Percentiles rank a stretch among this genome's conserved stretches.
phyloP scores from a whole-genome alignment of 2,888 invertebrate species.

The Heliconius ismenius region DNA sequence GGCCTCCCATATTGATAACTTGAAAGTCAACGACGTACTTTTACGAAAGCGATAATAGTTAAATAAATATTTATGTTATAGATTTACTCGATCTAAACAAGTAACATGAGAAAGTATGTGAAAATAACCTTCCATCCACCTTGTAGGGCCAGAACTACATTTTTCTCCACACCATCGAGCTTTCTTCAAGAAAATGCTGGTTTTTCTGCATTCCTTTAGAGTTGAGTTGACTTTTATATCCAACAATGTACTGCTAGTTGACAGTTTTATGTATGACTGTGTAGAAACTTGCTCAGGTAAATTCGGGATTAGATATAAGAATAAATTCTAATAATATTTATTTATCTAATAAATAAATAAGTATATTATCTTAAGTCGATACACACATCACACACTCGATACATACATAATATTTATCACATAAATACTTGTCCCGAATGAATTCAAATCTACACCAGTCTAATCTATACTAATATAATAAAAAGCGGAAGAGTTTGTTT shows the following conservation, averaged over 20 bases:
- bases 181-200: constrained; percentile 36
- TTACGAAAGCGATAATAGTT: constrained; percentile 29
- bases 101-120: constrained; percentile 35
- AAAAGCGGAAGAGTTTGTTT: too few relatives aligned
- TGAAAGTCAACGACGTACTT: background rate
- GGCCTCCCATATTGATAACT: background rate
- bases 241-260: constrained; percentile 11
- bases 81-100: constrained; percentile 22
- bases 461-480: too few relatives aligned
- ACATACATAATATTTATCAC: too few relatives aligned
- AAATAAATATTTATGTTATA: constrained; percentile 18
- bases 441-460: too few relatives aligned
- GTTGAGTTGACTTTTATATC: background rate
- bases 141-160: constrained; percentile 29
- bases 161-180: constrained; percentile 31
- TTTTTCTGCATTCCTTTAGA: constrained; percentile 37
- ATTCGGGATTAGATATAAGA: background rate
- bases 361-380: too few relatives aligned
- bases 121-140: constrained; percentile 34
- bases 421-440: too few relatives aligned
- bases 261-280: background rate
- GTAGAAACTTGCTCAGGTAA: background rate
- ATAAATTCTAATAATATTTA: background rate
- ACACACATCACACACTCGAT: too few relatives aligned
- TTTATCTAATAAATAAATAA: background rate